A percentile compares a stretch with the other conserved stretches of the same genome.
phyloP scores from a whole-genome alignment of 35 echinoderm and acorn worm genomes.

The Lytechinus variegatus region DNA sequence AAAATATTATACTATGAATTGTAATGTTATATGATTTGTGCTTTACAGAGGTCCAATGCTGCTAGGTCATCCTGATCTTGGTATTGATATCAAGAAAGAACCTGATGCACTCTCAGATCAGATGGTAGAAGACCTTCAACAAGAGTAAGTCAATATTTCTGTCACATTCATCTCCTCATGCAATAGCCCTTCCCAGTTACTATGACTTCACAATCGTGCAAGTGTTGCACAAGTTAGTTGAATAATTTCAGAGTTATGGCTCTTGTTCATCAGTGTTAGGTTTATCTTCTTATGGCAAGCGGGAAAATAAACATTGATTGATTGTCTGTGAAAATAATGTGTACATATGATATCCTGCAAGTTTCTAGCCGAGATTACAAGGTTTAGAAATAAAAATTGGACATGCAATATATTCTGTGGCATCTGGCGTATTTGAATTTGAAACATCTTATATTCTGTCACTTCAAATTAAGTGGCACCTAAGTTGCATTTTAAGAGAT shows the following conservation, averaged over 20 bases:
- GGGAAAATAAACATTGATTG: neutral
- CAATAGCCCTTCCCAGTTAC: no score
- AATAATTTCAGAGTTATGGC: neutral
- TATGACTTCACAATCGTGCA: no score
- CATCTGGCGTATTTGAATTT: neutral
- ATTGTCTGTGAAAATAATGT: neutral
- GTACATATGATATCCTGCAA: neutral
- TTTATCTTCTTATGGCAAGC: neutral
- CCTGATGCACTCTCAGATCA: constrained; percentile 59
- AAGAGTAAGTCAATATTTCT: constrained; percentile 66
- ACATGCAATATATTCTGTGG: neutral
- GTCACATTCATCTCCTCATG: no score
- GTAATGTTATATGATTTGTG: neutral
- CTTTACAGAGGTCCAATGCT: constrained; percentile 71
- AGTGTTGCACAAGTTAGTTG: no score
- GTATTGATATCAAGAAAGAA: constrained; percentile 60
- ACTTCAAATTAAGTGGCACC: no score
- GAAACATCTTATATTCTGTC: no score
- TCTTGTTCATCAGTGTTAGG: neutral
- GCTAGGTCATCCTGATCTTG: constrained; percentile 69
- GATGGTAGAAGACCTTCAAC: constrained; percentile 63
- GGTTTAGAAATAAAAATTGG: neutral
- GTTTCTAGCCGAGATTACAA: neutral
- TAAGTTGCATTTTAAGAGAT: no score
- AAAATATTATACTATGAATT: neutral